Evolutionary conservation across 1,140 invertebrate genomes (phyloP).

Genomic region (Dufourea novaeangliae): DNA sequence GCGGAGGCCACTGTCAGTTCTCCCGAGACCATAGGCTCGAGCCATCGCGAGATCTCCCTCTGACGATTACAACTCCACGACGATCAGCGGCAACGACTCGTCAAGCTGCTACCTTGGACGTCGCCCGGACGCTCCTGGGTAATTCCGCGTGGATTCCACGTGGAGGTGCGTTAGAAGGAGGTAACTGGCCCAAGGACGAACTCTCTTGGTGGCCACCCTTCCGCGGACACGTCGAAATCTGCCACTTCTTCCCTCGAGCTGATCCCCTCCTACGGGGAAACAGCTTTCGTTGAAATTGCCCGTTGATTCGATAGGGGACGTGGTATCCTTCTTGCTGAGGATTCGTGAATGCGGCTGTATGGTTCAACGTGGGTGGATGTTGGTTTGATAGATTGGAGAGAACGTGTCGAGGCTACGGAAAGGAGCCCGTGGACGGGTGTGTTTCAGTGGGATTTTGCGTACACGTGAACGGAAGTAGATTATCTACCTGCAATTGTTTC

Average conservation of each 20-base stretch:
- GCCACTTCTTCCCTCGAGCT: no score
- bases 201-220: neutral
- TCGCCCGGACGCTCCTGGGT: slow-evolving; percentile 31
- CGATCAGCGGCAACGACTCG: slow-evolving; percentile 45
- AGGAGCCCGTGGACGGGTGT: slow-evolving; percentile 33
- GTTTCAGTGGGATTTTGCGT: slow-evolving; percentile 43
- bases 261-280: neutral
- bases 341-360: neutral
- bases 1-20: slow-evolving; percentile 77
- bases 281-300: neutral
- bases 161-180: neutral
- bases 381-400: no score
- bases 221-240: neutral
- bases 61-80: slow-evolving; percentile 48
- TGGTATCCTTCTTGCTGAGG: neutral
- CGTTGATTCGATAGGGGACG: no score
- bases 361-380: no score
- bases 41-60: slow-evolving; percentile 69
- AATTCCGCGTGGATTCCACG: slow-evolving; percentile 2
- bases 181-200: slow-evolving; percentile 7
- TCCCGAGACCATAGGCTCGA: slow-evolving; percentile 75
- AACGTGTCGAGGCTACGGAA: neutral
- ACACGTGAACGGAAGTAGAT: slow-evolving; percentile 14
- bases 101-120: slow-evolving; percentile 37
- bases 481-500: slow-evolving; percentile 14